These are phyloP conservation scores for Illadopsis cleaveri DNA, from an alignment of 2,113 vertebrate genomes.

Conservation along the genomic window DNA sequence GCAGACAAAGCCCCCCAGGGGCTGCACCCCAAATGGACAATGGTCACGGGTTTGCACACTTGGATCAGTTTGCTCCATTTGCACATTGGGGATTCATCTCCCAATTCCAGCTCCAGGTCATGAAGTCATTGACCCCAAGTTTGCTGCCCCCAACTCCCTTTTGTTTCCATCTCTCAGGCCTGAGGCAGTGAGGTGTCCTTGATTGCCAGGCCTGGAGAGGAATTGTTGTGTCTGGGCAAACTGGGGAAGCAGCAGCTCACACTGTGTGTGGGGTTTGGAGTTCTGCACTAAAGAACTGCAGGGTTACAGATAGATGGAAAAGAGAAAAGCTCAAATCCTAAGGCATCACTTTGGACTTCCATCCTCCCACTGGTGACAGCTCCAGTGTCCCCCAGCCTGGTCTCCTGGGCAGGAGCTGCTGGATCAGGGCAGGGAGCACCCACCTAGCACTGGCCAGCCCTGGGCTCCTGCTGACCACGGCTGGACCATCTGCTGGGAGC, in stretches of 20 bases:
- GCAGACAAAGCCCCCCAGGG: background rate
- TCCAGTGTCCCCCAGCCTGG: background rate
- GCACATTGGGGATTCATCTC: background rate
- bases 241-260: background rate
- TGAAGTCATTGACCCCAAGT: background rate
- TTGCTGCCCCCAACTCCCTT: background rate
- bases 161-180: background rate
- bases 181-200: background rate
- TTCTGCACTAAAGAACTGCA: background rate
- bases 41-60: background rate
- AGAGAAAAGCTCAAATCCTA: accelerated
- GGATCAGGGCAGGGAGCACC: background rate
- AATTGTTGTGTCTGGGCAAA: background rate
- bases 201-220: background rate
- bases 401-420: background rate
- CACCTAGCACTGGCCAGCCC: background rate
- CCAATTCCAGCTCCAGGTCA: background rate
- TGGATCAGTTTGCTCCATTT: background rate
- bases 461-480: background rate
- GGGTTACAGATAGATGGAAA: accelerated
- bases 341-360: background rate
- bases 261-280: background rate
- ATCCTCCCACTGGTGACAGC: background rate
- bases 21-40: background rate
- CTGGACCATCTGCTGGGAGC: background rate